phyloP scores from a whole-genome alignment of 1,140 invertebrate genomes.

The roundworm (Caenorhabditis elegans) region WBcel235 BX284606.5:12319001-12319500 shows the following conservation, averaged over 20 bases:
- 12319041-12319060: no score
- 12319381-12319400: neutral
- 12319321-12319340: slow-evolving; percentile 71
- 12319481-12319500: neutral
- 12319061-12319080: no score
- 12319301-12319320: slow-evolving; percentile 70
- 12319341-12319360: slow-evolving; percentile 70
- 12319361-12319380: slow-evolving; percentile 68
- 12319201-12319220: no score
- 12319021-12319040: no score
- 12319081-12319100: no score
- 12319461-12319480: neutral
- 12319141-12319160: no score
- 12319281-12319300: slow-evolving; percentile 70
- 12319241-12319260: slow-evolving; percentile 69
- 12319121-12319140: no score
- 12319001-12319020: no score
- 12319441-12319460: neutral
- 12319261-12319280: slow-evolving; percentile 69
- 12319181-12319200: no score
- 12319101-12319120: no score
- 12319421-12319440: neutral
- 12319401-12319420: neutral
- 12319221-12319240: no score
- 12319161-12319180: no score